phyloP scores from a whole-genome alignment of 2,113 vertebrate species.

The Pteronura brasiliensis region DNA sequence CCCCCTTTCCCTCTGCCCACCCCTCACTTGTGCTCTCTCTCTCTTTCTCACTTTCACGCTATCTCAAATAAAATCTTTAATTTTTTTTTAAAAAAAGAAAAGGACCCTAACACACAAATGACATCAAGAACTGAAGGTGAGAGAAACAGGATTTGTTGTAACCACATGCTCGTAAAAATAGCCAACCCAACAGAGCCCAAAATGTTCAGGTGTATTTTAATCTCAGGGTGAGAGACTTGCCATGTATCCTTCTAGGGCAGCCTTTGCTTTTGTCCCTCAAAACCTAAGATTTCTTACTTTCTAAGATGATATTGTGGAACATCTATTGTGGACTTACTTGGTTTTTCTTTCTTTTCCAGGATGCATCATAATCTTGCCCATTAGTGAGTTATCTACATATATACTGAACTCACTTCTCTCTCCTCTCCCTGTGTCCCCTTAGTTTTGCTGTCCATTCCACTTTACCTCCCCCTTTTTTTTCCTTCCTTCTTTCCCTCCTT shows the following conservation, averaged over 20 bases:
- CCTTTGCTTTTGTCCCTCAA: not conserved
- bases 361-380: not conserved
- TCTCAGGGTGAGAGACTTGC: not conserved
- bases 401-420: not conserved
- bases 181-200: not conserved
- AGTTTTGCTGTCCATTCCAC: not conserved
- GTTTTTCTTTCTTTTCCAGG: not conserved
- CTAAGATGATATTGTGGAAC: not conserved
- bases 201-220: not conserved
- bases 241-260: not conserved
- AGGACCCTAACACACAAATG: not conserved
- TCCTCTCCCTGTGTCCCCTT: not conserved
- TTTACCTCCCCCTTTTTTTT: not conserved
- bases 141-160: slow-evolving; percentile 38
- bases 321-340: not conserved
- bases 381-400: not conserved
- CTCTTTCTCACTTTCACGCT: not conserved
- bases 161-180: slow-evolving; percentile 43
- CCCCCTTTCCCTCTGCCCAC: not conserved
- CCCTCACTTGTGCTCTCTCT: not conserved
- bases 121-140: not conserved
- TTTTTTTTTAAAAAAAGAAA: not conserved
- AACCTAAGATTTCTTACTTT: not conserved
- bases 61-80: not conserved
- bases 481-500: not conserved